Base-by-base conservation (phyloP, 2,888 invertebrate species). In the Pollenia griseotomentosa region DNA sequence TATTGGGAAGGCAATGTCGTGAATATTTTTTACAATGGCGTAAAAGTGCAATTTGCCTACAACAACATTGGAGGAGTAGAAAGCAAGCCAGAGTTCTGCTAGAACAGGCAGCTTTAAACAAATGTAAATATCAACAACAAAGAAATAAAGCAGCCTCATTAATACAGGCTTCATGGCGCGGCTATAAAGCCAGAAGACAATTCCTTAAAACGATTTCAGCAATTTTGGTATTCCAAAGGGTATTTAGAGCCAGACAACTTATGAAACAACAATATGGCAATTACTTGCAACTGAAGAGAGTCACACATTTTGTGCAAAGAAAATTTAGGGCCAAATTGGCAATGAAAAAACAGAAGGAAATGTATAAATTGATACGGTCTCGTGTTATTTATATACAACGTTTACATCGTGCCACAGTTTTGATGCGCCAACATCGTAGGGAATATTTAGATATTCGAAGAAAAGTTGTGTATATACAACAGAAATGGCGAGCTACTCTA, bases 41-140 rank as follows among this genome's bases (percentile, higher is more conserved):
- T 80, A 90, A 92, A 10, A 93, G 94, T 6, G 90, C 92, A 0
- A 89, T 94, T 2, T 90, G 91, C 11, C 91, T 96, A 68, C 96
- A 96, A 90, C 93, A 89, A 0, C 92, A 93, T 86, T 93, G 94
- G 89, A 94, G 94, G 86, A 93, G 94, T 0, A 89, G 91, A 2
- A 78, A 89, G 1, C 90, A 93, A 57, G 91, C 92, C 3, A 88
- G 88, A 42, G 90, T 91, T 57, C 73, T 93, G 7, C 79, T 91
- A 23, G 85, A 85, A 1, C 90, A 90, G 1, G 91, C 92, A 1
- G 83, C 88, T 9, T 74, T 90, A 12, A 89, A 91, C n/a, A 90
- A 89, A 48, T 90, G 93, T 40, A 93, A 94, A 85, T 91, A 91
- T 10, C 90, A 91, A 63, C 86, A 89, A 12, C 80, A 83, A n/a